These are phyloP conservation scores for Spongilla lacustris DNA, from an alignment of 37 sponge, comb jelly and placozoan species.

Conservation along the genomic window DNA sequence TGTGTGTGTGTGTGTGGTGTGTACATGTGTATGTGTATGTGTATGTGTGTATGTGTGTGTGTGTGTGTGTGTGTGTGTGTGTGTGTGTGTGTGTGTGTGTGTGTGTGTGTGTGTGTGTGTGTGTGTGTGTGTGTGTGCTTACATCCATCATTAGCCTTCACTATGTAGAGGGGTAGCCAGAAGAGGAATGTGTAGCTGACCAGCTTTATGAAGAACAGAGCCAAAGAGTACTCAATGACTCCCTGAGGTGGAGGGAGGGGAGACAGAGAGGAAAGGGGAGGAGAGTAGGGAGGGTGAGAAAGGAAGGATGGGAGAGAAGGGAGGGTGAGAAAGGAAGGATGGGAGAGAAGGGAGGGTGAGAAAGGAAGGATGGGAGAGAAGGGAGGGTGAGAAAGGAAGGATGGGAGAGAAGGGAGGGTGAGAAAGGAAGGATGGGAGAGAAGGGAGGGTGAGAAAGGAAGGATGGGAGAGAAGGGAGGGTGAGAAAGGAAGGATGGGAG, in stretches of 20 bases:
- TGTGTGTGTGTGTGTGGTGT: neutral
- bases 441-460: neutral
- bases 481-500: neutral
- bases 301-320: neutral
- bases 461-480: neutral
- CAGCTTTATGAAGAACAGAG: conserved; percentile 82
- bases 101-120: no score
- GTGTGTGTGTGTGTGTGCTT: neutral
- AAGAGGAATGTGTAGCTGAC: conserved; percentile 88
- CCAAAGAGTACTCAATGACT: conserved; percentile 66
- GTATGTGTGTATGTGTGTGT: no score
- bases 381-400: neutral
- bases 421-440: neutral
- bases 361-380: neutral
- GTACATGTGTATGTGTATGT: no score
- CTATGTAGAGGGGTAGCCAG: conserved; percentile 84
- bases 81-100: neutral
- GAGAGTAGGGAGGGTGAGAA: neutral
- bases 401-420: neutral
- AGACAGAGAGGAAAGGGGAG: no score
- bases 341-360: conserved; percentile 24
- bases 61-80: neutral
- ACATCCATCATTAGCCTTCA: neutral
- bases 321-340: conserved; percentile 10
- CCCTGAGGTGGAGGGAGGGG: neutral